Evolutionary conservation across 2,797 vertebrate genomes (phyloP).

Genomic region (Cynodonichthys magdalenae): DNA sequence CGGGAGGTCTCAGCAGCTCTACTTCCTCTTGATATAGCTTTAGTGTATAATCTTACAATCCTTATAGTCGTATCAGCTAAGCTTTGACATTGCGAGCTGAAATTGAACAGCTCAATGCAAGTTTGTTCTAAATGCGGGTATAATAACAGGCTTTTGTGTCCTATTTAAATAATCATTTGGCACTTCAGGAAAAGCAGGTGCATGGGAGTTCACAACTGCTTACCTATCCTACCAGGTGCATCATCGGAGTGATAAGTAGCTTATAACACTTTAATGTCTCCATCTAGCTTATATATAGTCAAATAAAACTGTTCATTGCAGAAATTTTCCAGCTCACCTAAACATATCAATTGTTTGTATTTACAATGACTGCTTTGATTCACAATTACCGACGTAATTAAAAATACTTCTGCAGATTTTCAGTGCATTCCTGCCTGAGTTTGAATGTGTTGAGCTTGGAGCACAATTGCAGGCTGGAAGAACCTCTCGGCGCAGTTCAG

Average conservation of each 20-base stretch:
- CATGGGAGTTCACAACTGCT: too few species aligned
- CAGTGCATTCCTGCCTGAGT: conserved; percentile 3
- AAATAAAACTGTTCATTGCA: neutral
- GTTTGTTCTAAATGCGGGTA: too few species aligned
- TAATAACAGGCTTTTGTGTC: too few species aligned
- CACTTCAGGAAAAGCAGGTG: too few species aligned
- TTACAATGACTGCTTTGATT: neutral
- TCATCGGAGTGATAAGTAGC: conserved; percentile 18
- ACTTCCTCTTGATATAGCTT: neutral
- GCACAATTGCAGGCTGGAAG: conserved; percentile 30
- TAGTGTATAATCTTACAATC: neutral
- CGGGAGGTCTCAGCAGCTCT: neutral
- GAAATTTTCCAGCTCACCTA: conserved; percentile 1
- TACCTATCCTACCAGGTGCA: neutral
- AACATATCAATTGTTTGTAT: neutral
- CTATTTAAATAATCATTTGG: too few species aligned
- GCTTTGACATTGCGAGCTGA: neutral
- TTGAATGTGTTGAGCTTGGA: conserved; percentile 11
- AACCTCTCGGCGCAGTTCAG: conserved; percentile 52
- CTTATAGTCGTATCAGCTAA: neutral
- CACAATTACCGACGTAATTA: conserved; percentile 5
- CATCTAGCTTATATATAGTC: conserved; percentile 4
- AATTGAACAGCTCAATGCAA: neutral
- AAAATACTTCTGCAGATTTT: neutral
- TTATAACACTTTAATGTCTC: neutral